phyloP scores from a whole-genome alignment of 2,113 vertebrate species.

The Oryzias curvinotus region DNA sequence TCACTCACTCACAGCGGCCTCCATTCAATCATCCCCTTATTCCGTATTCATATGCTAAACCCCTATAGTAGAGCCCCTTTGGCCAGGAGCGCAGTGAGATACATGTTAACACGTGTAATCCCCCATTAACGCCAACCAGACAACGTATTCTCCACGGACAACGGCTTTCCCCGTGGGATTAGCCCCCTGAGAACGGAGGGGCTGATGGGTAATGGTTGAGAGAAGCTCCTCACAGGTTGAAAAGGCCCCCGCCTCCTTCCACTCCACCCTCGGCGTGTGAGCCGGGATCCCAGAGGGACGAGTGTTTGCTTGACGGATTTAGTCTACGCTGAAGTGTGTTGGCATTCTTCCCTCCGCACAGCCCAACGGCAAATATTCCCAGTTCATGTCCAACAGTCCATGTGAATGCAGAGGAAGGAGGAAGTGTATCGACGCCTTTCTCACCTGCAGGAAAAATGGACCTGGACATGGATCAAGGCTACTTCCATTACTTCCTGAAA shows the following conservation, averaged over 20 bases:
- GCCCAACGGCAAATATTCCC: too few species aligned
- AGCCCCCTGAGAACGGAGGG: slow-evolving; percentile 54
- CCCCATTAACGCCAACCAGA: slow-evolving; percentile 72
- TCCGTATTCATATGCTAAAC: slow-evolving; percentile 80
- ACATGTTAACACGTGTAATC: slow-evolving; percentile 81
- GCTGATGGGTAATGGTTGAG: slow-evolving; percentile 69
- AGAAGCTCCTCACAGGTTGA: slow-evolving; percentile 56
- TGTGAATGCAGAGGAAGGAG: too few species aligned
- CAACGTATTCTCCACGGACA: slow-evolving; percentile 60
- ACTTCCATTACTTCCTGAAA: too few species aligned
- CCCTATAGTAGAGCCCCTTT: slow-evolving; percentile 63
- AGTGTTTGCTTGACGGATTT: slow-evolving; percentile 49
- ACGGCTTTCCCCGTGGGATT: slow-evolving; percentile 72
- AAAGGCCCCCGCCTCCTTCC: slow-evolving; percentile 32
- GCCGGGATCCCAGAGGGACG: slow-evolving; percentile 45
- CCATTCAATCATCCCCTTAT: slow-evolving; percentile 67
- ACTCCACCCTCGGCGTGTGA: slow-evolving; percentile 21
- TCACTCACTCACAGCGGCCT: slow-evolving; percentile 55
- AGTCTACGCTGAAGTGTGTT: slow-evolving; percentile 28
- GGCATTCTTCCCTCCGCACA: slow-evolving; percentile 28
- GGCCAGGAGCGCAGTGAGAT: slow-evolving; percentile 67
- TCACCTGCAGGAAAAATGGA: too few species aligned
- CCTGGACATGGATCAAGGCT: too few species aligned
- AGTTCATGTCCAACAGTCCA: too few species aligned
- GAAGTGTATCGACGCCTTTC: too few species aligned